Evolutionary conservation across 2,113 vertebrate genomes (phyloP), one percentile per base, ranked within the genome.

Genomic region (Apodemus speciosus): DNA sequence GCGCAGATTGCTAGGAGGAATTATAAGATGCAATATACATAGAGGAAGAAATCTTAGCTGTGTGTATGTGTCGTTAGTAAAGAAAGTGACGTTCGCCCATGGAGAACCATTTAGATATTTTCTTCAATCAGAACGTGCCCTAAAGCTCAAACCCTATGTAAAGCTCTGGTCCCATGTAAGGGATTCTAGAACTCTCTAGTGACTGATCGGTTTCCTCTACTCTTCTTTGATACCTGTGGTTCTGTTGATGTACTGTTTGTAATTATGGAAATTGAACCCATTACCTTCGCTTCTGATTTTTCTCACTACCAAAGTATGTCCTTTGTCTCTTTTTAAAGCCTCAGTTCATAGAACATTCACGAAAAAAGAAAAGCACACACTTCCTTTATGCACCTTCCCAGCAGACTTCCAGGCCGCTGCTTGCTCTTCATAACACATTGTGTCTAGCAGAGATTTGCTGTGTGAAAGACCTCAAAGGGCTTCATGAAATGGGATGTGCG

Each of bases 201-300:
- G n/a, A 58, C 4, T 32, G 27, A 32, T 43, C 5, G 4, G 27
- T 56, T 38, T 68, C n/a, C 21, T 93, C 83, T 93, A 53, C 6
- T 83, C 2, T 81, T 69, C 0, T 76, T 64, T 49, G 73, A 32
- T 21, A n/a, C 62, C n/a, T 80, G 46, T 18, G 69, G 85, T 53
- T 81, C 66, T 85, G 76, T 4, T 32, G 32, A 85, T 76, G 40
- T 64, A 58, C 73, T 40, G 51, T 49, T 79, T 90, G 75, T 91
- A 73, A 69, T 91, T 92, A 87, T 79, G 73, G 81, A 95, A 96
- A 92, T 92, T 58, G 79, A 90, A 90, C 81, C 73, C 5, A 0
- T 49, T 40, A 53, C 35, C 25, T 85, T 88, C 58, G 32, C 80
- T 25, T 94, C 92, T 43, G 32, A 69, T 90, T 90, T 88, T 92